These are phyloP conservation scores for Hypothenemus hampei DNA, from an alignment of 1,140 invertebrate genomes.

Conservation along the genomic window DNA sequence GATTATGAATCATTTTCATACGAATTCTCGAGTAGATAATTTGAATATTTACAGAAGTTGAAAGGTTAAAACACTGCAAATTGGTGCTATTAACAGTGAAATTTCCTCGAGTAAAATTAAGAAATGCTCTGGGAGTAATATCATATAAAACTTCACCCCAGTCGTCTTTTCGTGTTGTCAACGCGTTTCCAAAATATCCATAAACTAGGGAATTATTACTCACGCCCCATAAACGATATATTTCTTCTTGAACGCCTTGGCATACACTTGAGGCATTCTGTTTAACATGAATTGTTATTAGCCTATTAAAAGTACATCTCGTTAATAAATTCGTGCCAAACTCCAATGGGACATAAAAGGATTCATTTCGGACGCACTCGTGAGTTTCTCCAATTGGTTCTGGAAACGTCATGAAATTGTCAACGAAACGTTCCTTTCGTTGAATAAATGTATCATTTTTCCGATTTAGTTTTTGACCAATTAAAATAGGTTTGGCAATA, in stretches of 20 bases:
- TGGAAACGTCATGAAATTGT: conserved; percentile 48
- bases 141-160: conserved; percentile 53
- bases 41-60: conserved; percentile 35
- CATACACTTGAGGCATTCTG: conserved; percentile 47
- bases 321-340: conserved; percentile 52
- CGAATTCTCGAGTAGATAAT: conserved; percentile 38
- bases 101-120: conserved; percentile 44
- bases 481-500: conserved; percentile 57
- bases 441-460: conserved; percentile 12
- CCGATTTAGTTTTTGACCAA: conserved; percentile 43
- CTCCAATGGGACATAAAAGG: conserved; percentile 41
- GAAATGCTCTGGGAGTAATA: conserved; percentile 37
- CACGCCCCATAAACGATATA: conserved; percentile 44
- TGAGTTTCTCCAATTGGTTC: conserved; percentile 40
- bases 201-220: conserved; percentile 45
- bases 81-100: conserved; percentile 47
- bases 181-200: conserved; percentile 56
- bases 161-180: conserved; percentile 45
- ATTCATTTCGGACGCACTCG: conserved; percentile 44
- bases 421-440: conserved; percentile 15
- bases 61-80: conserved; percentile 26
- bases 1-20: conserved; percentile 29
- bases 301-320: conserved; percentile 41
- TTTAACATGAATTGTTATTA: conserved; percentile 32
- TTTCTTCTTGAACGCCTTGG: conserved; percentile 46